These are phyloP conservation scores for Zosterops japonicus DNA, from an alignment of 2,113 vertebrate genomes.

Conservation along the genomic window DNA sequence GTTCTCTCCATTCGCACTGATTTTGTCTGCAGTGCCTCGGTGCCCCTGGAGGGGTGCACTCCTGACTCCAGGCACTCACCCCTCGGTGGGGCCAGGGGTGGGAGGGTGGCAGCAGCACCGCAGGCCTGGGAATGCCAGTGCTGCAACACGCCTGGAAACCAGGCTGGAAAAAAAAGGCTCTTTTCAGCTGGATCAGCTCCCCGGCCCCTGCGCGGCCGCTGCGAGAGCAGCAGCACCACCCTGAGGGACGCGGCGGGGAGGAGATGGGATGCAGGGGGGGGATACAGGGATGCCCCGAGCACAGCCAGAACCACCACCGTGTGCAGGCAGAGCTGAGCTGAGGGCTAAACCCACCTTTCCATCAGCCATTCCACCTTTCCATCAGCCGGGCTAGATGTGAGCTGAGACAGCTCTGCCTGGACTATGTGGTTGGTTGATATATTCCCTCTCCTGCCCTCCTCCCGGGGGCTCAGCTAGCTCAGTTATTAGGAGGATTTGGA, in stretches of 20 bases:
- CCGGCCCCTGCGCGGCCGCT: background rate
- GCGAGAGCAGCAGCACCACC: conserved; percentile 62
- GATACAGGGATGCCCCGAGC: background rate
- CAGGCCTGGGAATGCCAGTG: background rate
- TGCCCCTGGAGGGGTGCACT: background rate
- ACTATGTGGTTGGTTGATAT: accelerated
- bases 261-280: accelerated
- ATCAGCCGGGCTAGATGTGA: accelerated
- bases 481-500: too few relatives aligned
- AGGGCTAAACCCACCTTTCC: background rate
- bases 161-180: conserved; percentile 20
- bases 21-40: accelerated
- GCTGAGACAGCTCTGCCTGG: background rate
- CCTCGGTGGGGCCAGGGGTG: accelerated
- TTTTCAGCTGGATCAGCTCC: background rate
- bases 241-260: conserved; percentile 23
- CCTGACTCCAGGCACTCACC: background rate
- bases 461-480: too few relatives aligned
- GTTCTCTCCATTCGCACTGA: background rate
- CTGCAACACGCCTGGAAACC: background rate
- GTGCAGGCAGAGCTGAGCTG: background rate
- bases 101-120: background rate
- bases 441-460: too few relatives aligned
- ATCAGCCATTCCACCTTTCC: background rate
- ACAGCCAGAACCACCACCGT: accelerated